Conservation (phyloP, 2,113 vertebrate species). For the Miniopterus natalensis region DNA sequence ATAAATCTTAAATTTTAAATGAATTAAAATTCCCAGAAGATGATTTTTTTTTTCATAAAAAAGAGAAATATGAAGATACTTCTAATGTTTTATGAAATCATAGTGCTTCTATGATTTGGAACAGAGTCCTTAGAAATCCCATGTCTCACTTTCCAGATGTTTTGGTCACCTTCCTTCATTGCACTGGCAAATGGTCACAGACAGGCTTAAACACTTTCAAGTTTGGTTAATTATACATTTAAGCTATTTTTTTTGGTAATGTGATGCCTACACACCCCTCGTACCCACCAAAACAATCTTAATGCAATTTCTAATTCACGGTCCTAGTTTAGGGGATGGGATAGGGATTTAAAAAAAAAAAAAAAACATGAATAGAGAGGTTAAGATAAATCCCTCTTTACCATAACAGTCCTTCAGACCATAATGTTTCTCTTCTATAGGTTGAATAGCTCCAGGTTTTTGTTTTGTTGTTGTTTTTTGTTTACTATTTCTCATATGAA, state of each 20-base stretch:
- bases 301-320: not conserved
- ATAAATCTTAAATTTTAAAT: not conserved
- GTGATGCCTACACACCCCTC: not conserved
- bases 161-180: not conserved
- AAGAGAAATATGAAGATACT: not conserved
- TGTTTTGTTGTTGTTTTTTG: not conserved
- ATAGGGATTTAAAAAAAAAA: not conserved
- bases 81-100: not conserved
- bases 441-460: not conserved
- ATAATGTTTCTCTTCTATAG: not conserved
- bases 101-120: not conserved
- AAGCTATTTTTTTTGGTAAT: not conserved
- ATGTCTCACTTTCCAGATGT: not conserved
- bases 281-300: not conserved
- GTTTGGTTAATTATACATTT: not conserved
- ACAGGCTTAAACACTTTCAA: not conserved
- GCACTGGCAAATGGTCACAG: not conserved
- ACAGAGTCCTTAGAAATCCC: not conserved
- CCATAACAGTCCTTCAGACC: not conserved
- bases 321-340: not conserved
- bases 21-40: not conserved
- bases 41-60: not conserved
- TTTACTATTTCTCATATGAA: not conserved
- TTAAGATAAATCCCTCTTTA: not conserved
- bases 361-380: not conserved